Evolutionary conservation across 2,888 invertebrate genomes (phyloP).

Genomic region (Scaptomyza tumidula): DNA sequence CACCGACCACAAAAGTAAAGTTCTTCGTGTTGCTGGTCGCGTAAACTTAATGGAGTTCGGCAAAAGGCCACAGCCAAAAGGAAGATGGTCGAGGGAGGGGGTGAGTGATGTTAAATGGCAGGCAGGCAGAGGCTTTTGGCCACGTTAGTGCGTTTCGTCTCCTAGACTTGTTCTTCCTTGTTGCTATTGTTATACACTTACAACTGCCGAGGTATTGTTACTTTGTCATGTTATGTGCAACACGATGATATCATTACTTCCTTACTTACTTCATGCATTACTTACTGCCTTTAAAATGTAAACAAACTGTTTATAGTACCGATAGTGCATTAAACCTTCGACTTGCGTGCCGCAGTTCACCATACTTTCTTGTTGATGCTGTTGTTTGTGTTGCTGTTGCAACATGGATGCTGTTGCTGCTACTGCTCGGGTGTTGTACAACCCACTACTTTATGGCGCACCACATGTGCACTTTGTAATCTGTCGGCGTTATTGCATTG

Average conservation of each 20-base stretch:
- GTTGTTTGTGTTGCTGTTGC: constrained; percentile 47
- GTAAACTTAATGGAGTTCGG: constrained; percentile 78
- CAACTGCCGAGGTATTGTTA: background rate
- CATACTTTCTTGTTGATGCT: constrained; percentile 21
- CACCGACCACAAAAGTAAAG: constrained; percentile 73
- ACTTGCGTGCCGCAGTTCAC: background rate
- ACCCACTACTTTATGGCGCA: constrained; percentile 75
- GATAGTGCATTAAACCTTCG: constrained; percentile 3
- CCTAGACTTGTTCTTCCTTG: constrained; percentile 25
- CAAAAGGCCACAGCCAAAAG: constrained; percentile 48
- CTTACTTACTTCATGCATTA: background rate
- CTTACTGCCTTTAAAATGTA: too few relatives aligned
- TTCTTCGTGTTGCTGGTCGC: constrained; percentile 72
- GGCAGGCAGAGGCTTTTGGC: constrained; percentile 48
- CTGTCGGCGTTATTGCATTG: constrained; percentile 79
- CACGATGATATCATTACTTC: background rate
- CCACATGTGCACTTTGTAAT: constrained; percentile 80
- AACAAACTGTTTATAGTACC: background rate
- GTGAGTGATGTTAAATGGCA: background rate
- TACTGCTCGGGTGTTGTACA: constrained; percentile 47
- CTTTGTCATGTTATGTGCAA: background rate
- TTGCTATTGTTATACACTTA: constrained; percentile 10
- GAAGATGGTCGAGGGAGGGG: background rate
- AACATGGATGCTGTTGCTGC: constrained; percentile 66
- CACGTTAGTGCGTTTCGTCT: constrained; percentile 39